Evolutionary conservation across 2,113 vertebrate genomes (phyloP), one percentile per base, ranked within the genome.

Genomic region (Fulmarus glacialis): DNA sequence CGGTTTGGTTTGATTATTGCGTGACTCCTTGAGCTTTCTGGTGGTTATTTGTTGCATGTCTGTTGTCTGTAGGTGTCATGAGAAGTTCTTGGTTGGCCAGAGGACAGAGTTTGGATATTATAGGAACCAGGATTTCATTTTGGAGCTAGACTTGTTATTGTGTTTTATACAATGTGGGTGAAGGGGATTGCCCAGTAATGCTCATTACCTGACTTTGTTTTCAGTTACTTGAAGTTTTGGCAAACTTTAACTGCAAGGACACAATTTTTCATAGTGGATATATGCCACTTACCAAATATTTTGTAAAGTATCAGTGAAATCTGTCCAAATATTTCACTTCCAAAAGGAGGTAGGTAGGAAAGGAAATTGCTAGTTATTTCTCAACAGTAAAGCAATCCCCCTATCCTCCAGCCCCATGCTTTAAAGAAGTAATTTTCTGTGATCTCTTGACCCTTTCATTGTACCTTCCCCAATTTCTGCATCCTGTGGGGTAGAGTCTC

Each of bases 1-100:
- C 0, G 1, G 29, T 7, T 50, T 15, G 12, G 3, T 78, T 85
- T 48, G 55, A 55, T 67, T 90, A 13, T 36, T 34, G 42, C 0
- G 0, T 62, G 42, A 7, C 20, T 73, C 23, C 22, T 62, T 0
- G 4, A 0, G 9, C 14, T 73, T 83, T 9, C n/a, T 26, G 38
- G 50, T 42, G 80, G 59, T 15, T 77, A 5, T 53, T 42, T 78
- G 64, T 40, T 67, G 32, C 14, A 21, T 38, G 17, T 19, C 21
- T 58, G 45, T 52, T 7, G 3, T 62, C 53, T 87, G 73, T 36
- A 56, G 79, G 64, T 50, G 67, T 34, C 29, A 16, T 2, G 14
- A 67, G 42, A 47, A 66, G 60, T 21, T 74, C 52, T 67, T 38
- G 26, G 58, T 15, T 45, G 32, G 55, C 72, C 74, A 77, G 83